Evolutionary conservation across 2,888 invertebrate species (phyloP), one percentile per base, ranked within the genome.

Genomic region (Hecatera dysodea): DNA sequence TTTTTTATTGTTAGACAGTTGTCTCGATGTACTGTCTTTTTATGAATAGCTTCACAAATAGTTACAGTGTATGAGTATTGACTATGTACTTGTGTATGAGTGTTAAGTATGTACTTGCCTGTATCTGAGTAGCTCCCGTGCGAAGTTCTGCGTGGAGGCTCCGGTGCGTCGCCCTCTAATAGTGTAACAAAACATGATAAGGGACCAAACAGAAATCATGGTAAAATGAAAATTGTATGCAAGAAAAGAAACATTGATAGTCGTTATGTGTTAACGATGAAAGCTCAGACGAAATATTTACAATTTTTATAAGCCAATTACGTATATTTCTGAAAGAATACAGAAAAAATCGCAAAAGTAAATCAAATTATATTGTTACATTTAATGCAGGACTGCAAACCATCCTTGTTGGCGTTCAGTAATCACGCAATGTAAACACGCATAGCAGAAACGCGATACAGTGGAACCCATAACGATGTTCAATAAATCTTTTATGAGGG

Each of bases 111-210:
- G 67, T 87, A 94, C 96, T 96, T 96, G 96, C 97, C 97, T 96
- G 96, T 93, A 84, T 96, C 96, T 88, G 96, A 96, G 92, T 93
- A 95, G 92, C 94, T 95, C 90, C 95, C 95, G 86, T 95, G 93
- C 83, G 96, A 93, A 67, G 96, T 94, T 90, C 97, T 96, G 93
- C 97, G 97, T 83, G 97, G 97, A 86, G 97, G 96, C 89, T 97
- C 96, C 86, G 97, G 97, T 86, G 96, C 96, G 88, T 97, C 97
- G 90, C 94, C 95, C 91, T 97, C 97, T 97, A 96, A 86, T 92
- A 53, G 63, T 93, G 90, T 90, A 93, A 93, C 84, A 93, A 93
- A 93, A 92, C 84, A 89, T 89, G 87, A 89, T 91, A 88, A 91
- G 80, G 86, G 83, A 89, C 86, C 85, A 90, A 90, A 91, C 84